These are phyloP conservation scores for Scaptomyza tumidula DNA, from an alignment of 2,888 invertebrate species.

Conservation along the genomic window DNA sequence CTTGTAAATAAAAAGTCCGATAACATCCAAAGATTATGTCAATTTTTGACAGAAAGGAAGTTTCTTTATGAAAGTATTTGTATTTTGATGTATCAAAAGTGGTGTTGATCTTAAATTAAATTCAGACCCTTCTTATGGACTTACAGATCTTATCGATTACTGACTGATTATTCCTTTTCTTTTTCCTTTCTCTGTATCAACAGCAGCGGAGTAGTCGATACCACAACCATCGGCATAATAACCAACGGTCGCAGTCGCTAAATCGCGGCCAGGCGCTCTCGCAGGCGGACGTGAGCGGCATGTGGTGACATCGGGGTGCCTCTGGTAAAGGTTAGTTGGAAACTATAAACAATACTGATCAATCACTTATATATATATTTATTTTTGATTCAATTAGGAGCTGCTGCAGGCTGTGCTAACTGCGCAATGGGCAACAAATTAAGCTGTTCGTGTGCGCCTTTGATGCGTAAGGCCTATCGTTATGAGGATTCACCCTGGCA, in stretches of 20 bases:
- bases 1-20: too few relatives aligned
- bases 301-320: slow-evolving; percentile 93
- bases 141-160: too few relatives aligned
- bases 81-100: too few relatives aligned
- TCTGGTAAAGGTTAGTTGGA: slow-evolving; percentile 85
- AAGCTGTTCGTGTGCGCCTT: slow-evolving; percentile 98
- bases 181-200: not conserved
- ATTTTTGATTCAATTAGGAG: slow-evolving; percentile 67
- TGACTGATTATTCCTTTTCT: not conserved
- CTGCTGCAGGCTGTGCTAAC: slow-evolving; percentile 85
- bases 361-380: not conserved
- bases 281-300: slow-evolving; percentile 88
- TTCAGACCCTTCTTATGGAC: too few relatives aligned
- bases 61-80: too few relatives aligned
- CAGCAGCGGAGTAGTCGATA: slow-evolving; percentile 87
- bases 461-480: slow-evolving; percentile 97
- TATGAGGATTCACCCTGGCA: slow-evolving; percentile 99
- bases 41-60: too few relatives aligned
- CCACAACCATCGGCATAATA: slow-evolving; percentile 87
- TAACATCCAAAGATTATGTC: too few relatives aligned
- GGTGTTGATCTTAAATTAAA: too few relatives aligned
- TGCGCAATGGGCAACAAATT: slow-evolving; percentile 98
- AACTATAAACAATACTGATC: not conserved
- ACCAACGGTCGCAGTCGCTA: slow-evolving; percentile 91
- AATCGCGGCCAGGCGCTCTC: slow-evolving; percentile 90